Conservation (phyloP, 1,140 invertebrate species). For the Cyclina sinensis region DNA sequence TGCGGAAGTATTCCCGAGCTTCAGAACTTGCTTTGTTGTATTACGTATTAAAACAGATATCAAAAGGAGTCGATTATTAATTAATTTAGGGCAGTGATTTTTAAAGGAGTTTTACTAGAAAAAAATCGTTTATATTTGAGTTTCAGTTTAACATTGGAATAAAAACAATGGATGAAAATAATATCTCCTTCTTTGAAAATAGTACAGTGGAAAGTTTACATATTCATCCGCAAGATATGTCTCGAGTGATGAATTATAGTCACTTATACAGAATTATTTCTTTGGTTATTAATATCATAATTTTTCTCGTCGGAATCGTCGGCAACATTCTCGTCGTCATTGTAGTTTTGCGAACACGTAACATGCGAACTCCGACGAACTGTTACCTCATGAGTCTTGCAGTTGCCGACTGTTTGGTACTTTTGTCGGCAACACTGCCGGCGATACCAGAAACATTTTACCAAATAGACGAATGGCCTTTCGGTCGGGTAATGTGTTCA, state of each 20-base stretch:
- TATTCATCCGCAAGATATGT: not conserved
- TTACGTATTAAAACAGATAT: too few species aligned
- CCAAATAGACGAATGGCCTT: constrained; percentile 89
- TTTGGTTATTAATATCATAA: constrained; percentile 70
- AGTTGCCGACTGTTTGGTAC: constrained; percentile 95
- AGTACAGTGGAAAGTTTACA: not conserved
- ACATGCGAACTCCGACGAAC: constrained; percentile 91
- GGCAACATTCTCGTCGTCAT: constrained; percentile 87
- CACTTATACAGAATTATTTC: constrained; percentile 69
- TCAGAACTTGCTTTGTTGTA: too few species aligned
- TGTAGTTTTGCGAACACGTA: constrained; percentile 83
- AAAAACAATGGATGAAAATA: not conserved
- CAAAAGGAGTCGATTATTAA: too few species aligned
- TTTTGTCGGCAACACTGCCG: constrained; percentile 89
- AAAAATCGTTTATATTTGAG: too few species aligned
- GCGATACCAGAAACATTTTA: constrained; percentile 90
- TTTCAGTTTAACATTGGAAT: too few species aligned
- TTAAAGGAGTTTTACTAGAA: too few species aligned
- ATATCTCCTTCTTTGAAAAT: not conserved
- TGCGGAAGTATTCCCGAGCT: too few species aligned
- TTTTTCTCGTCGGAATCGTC: constrained; percentile 82
- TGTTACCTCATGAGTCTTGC: constrained; percentile 97
- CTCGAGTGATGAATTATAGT: constrained; percentile 60
- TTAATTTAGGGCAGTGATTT: too few species aligned
- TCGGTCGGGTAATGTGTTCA: constrained; percentile 89